These are phyloP conservation scores for Drosophila truncata DNA, from an alignment of 1,140 invertebrate species.

Conservation along the genomic window DNA sequence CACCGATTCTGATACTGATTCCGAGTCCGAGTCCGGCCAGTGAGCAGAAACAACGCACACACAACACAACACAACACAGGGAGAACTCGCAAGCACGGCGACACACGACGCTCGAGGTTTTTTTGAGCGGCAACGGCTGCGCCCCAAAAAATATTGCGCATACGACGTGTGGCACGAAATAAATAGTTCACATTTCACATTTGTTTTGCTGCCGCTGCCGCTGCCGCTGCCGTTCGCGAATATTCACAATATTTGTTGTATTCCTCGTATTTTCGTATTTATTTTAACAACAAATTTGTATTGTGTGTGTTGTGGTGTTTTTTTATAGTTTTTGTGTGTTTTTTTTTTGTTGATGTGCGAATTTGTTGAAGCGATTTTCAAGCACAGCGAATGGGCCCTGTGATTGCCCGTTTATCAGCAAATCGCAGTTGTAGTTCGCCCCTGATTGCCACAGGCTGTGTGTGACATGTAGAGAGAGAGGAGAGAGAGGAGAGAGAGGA, in stretches of 20 bases:
- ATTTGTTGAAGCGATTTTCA: constrained; percentile 6
- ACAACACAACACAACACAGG: neutral
- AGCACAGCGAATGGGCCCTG: constrained; percentile 13
- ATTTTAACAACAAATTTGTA: constrained; percentile 12
- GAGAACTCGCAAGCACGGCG: constrained; percentile 3
- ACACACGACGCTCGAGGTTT: constrained; percentile 7
- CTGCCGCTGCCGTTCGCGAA: constrained; percentile 7
- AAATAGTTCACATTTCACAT: constrained; percentile 47
- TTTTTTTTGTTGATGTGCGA: constrained; percentile 10
- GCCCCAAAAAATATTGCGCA: constrained; percentile 43
- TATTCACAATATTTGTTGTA: neutral
- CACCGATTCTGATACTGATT: neutral
- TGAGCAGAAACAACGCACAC: constrained; percentile 27
- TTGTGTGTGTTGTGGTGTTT: neutral
- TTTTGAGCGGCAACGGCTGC: constrained; percentile 35
- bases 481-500: neutral
- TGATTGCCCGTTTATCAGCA: constrained; percentile 27
- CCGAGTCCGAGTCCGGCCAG: constrained; percentile 16
- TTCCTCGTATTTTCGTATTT: constrained; percentile 9
- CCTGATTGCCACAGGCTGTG: constrained; percentile 15
- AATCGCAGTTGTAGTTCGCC: constrained; percentile 10
- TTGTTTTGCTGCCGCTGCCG: constrained; percentile 26
- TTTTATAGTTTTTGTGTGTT: neutral
- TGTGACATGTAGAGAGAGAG: constrained; percentile 54
- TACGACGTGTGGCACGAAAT: constrained; percentile 40